phyloP scores from a whole-genome alignment of 2,113 vertebrate species.

The Lophura nycthemera region DNA sequence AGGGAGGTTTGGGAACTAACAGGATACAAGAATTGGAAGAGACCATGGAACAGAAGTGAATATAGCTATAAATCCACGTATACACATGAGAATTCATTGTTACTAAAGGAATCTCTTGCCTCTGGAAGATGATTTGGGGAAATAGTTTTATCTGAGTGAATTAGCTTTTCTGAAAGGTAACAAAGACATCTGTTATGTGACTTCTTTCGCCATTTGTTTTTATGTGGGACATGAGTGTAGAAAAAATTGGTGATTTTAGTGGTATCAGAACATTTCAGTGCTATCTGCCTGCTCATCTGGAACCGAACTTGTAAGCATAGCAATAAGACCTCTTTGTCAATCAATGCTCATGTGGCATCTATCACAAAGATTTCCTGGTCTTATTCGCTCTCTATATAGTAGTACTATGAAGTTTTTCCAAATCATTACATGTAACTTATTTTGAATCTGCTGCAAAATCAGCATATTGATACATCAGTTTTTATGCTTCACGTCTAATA shows the following conservation, averaged over 20 bases:
- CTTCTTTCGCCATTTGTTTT: background rate
- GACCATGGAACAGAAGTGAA: background rate
- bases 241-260: background rate
- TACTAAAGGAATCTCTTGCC: background rate
- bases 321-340: background rate
- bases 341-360: background rate
- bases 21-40: background rate
- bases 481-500: background rate
- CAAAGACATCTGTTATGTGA: background rate
- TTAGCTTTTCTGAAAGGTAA: background rate
- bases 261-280: background rate
- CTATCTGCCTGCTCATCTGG: background rate
- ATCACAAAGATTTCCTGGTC: background rate
- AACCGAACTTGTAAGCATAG: background rate
- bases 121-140: background rate
- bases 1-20: background rate
- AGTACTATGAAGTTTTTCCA: background rate
- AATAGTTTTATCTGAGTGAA: background rate
- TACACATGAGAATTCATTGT: background rate
- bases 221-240: background rate
- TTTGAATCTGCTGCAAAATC: background rate
- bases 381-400: background rate
- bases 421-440: background rate
- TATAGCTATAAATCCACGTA: background rate
- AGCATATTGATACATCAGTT: background rate